A percentile compares a stretch with the other conserved stretches of the same genome.
These are phyloP conservation scores for Bovichtus variegatus DNA, from an alignment of 2,797 vertebrate species.

Conservation along the genomic window DNA sequence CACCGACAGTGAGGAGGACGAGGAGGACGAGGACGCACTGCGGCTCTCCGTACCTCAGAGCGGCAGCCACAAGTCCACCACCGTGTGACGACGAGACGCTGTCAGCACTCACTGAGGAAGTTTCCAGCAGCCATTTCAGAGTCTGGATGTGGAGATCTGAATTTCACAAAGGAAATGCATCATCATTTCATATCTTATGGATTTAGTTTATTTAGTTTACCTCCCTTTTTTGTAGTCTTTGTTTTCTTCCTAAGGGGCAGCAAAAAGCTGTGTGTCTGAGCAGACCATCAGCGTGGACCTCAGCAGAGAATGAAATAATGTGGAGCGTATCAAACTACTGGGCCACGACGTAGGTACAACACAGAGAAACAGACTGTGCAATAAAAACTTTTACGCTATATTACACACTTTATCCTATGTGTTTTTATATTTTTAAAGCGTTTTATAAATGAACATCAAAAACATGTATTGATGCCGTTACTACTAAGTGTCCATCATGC, in stretches of 20 bases:
- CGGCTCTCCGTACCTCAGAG: conserved; percentile 79
- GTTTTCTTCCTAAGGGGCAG: conserved; percentile 79
- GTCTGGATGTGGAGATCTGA: conserved; percentile 24
- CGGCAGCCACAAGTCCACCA: conserved; percentile 89
- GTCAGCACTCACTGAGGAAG: neutral
- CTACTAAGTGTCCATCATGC: conserved; percentile 58
- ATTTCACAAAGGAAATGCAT: conserved; percentile 46
- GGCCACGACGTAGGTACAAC: conserved; percentile 59
- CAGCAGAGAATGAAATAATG: conserved; percentile 72
- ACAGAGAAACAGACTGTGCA: conserved; percentile 85
- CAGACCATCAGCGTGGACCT: conserved; percentile 77
- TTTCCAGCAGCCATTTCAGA: conserved; percentile 30
- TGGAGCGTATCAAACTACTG: conserved; percentile 76
- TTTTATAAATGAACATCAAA: conserved; percentile 69
- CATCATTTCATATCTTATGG: conserved; percentile 58
- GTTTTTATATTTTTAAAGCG: conserved; percentile 80
- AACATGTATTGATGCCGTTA: conserved; percentile 53
- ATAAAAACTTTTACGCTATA: conserved; percentile 85
- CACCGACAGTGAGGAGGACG: conserved; percentile 86
- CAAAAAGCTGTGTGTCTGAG: conserved; percentile 79
- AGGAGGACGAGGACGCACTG: conserved; percentile 76
- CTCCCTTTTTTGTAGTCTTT: conserved; percentile 28
- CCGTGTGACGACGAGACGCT: conserved; percentile 86
- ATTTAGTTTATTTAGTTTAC: conserved; percentile 41
- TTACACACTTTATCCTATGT: conserved; percentile 84